Base-by-base conservation (phyloP, 2,113 vertebrate genomes). In the Trinectes maculatus region DNA sequence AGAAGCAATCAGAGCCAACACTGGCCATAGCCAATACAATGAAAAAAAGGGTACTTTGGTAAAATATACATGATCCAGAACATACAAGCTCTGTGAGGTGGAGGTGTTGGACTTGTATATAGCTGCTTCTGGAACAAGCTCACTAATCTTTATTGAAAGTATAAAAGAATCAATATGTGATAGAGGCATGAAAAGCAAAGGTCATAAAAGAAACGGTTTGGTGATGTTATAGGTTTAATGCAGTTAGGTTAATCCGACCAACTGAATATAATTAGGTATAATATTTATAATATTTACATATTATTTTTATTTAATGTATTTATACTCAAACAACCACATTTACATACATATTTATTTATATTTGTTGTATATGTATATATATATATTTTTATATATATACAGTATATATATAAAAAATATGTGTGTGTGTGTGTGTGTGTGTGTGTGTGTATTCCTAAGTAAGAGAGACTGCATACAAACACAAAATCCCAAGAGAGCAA, bases 401-500 rank as follows among this genome's bases (percentile, higher is more conserved):
- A 31, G n/a, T 18, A 2, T 53, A 12, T 8, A 47, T 9, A 3
- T 11, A n/a, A n/a, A 39, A 6, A 5, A 19, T 3, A 5, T 25
- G 16, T 37, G 19, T 6, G 15, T 22, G 19, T 3, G 46, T 42
- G 15, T 26, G 12, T 13, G 39, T 3, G 31, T 15, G 9, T n/a
- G n/a, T 13, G 26, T 16, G 0, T 33, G 16, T 11, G 29, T 21
- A 42, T 59, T 71, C 28, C 22, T 21, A 15, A 66, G 51, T 49
- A 61, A 56, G 44, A 53, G 37, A 29, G 36, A 62, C 24, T 24
- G 36, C 53, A 66, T 22, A 81, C n/a, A 77, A 79, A 79, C 74
- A 47, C 42, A 3, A 74, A 82, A 84, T 85, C 83, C 82, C 77
- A 60, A 25, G 84, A 83, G 82, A 83, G 56, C 2, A 16, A 64